Evolutionary conservation across 2,888 invertebrate species (phyloP).

Genomic region (Aleiodes alternator): DNA sequence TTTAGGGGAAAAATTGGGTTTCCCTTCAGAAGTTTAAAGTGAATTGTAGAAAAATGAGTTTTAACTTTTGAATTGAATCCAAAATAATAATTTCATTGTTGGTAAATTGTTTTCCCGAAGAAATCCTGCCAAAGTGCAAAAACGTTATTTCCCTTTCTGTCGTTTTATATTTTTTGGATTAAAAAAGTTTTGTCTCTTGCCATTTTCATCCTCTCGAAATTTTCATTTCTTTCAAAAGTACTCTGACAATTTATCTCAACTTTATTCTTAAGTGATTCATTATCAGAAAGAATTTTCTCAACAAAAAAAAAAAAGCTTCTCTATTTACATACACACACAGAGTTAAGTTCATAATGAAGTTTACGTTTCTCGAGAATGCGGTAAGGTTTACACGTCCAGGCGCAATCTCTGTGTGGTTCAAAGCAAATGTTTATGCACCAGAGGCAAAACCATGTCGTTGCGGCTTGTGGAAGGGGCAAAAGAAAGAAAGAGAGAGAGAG

Average conservation of each 20-base stretch:
- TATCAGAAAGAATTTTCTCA: background rate
- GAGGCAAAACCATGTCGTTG: conserved; percentile 25
- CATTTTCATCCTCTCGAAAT: background rate
- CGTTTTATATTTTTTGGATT: background rate
- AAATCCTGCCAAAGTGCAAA: background rate
- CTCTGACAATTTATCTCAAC: background rate
- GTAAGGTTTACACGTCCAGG: conserved; percentile 21
- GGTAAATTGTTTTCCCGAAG: no score
- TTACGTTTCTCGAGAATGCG: conserved; percentile 27
- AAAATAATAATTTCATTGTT: no score
- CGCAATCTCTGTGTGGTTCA: conserved; percentile 32
- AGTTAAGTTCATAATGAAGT: conserved; percentile 31
- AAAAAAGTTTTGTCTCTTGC: background rate
- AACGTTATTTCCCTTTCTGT: background rate
- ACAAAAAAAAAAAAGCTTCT: background rate
- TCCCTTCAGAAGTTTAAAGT: no score
- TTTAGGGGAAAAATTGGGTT: conserved; percentile 21
- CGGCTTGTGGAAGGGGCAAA: background rate
- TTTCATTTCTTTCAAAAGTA: background rate
- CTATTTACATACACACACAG: conserved; percentile 1
- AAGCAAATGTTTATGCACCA: conserved; percentile 30
- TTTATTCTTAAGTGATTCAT: background rate
- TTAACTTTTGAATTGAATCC: no score
- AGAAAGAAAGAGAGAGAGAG: conserved; percentile 1
- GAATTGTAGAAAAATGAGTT: no score